phyloP scores from a whole-genome alignment of 30 jellyfish, hydroid and myxozoan genomes.

The Rhopilema esculentum region DNA sequence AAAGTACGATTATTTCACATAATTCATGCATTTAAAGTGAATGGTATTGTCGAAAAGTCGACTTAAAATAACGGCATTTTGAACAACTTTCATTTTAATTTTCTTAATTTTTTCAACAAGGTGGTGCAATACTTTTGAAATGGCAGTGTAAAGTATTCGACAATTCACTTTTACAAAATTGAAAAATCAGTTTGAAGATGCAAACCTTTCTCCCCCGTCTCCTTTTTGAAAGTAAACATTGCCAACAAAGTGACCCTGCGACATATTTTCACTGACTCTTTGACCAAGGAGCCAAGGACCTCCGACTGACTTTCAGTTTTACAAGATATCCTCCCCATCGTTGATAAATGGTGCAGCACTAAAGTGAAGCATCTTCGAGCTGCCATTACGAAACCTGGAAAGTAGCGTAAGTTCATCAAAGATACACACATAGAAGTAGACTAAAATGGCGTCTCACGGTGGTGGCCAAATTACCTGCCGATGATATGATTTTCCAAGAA shows the following conservation, averaged over 20 bases:
- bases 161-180: no score
- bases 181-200: neutral
- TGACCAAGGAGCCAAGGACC: conserved; percentile 4
- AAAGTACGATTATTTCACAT: no score
- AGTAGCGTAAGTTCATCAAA: neutral
- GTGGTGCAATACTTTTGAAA: no score
- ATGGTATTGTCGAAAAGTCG: no score
- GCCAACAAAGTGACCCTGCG: conserved; percentile 32
- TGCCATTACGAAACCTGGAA: conserved; percentile 58
- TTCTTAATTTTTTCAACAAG: no score
- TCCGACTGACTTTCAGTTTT: neutral
- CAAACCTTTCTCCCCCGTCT: conserved; percentile 7
- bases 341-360: conserved; percentile 7
- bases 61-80: no score
- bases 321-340: neutral
- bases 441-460: no score
- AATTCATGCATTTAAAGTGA: no score
- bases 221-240: conserved; percentile 23
- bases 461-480: no score
- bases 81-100: no score
- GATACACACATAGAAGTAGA: no score
- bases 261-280: conserved; percentile 23
- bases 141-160: neutral
- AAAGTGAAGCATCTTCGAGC: conserved; percentile 35
- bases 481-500: no score